Base-by-base conservation (phyloP, 2,888 invertebrate genomes). In the Drosophila basisetae region DNA sequence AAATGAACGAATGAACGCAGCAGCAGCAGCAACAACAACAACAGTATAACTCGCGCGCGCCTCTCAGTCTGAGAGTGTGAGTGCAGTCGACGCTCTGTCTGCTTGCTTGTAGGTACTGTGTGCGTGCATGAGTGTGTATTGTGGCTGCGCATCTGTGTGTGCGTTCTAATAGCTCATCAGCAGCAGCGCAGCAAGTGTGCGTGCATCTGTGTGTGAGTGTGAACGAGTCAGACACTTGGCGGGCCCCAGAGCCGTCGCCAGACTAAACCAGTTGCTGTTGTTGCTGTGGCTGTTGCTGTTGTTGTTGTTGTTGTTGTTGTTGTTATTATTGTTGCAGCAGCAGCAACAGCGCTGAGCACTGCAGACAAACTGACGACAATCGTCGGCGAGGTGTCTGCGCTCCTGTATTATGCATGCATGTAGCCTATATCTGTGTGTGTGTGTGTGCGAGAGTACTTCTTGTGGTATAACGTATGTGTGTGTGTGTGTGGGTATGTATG, bases 311-410 rank as follows among this genome's bases (percentile, higher is more conserved):
- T 11, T 73, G 3, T 54, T 71, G 41, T 16, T 73, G 47, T 55
- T 74, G 39, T 67, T 76, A 63, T 39, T 74, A 61, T 77, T 77
- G 67, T 72, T 70, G 67, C 60, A 68, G 76, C 59, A 68, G 59
- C 77, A 67, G 66, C 63, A 61, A 62, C 67, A 68, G 67, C 72
- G 84, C 89, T 76, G 90, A 89, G 90, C 84, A 82, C 53, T 89
- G 84, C 88, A 84, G 84, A 84, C 84, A 84, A 90, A 88, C 84
- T 89, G 84, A 88, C 84, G 84, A 89, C 85, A 85, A 89, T 89
- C 81, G 86, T 90, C 89, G 89, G 89, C 89, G 82, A 85, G 85
- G 90, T 85, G 90, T 85, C 90, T 86, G 90, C 84, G 73, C 79
- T 82, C 71, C 66, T 87, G 76, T 82, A 76, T 86, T 72, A 79